These are phyloP conservation scores for Calypte anna DNA, from an alignment of 2,113 vertebrate genomes.

Conservation along the genomic window DNA sequence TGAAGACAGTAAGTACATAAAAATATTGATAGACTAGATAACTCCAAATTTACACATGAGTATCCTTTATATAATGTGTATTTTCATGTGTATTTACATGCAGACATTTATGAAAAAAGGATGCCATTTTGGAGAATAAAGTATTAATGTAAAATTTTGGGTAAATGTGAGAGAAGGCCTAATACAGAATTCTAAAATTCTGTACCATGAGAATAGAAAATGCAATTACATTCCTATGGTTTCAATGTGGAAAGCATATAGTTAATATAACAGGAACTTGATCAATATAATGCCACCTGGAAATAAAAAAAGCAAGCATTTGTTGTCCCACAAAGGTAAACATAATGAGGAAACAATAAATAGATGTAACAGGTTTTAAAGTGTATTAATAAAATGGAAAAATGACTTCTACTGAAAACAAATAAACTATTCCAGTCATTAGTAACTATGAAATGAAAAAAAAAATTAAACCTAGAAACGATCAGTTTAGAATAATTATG, in stretches of 20 bases:
- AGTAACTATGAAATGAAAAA: background rate
- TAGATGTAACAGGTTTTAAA: background rate
- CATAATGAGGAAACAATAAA: background rate
- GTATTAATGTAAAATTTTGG: background rate
- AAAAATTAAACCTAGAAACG: background rate
- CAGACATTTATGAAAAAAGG: background rate
- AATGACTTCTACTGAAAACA: background rate
- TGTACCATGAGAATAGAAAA: background rate
- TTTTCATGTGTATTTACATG: background rate
- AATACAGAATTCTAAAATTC: background rate
- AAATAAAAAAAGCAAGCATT: background rate
- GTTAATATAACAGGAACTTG: background rate
- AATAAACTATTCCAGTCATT: background rate
- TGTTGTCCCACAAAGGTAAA: background rate
- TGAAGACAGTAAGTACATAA: background rate
- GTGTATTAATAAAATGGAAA: background rate
- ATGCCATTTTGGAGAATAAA: background rate
- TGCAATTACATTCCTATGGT: background rate
- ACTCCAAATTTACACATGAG: background rate
- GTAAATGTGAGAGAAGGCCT: background rate
- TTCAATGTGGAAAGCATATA: background rate
- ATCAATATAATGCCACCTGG: background rate
- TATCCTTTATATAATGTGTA: background rate
- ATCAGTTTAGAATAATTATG: background rate
- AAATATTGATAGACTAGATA: background rate